These are phyloP conservation scores for Ernsta delagoae DNA, from an alignment of 2,888 invertebrate genomes.

Conservation along the genomic window DNA sequence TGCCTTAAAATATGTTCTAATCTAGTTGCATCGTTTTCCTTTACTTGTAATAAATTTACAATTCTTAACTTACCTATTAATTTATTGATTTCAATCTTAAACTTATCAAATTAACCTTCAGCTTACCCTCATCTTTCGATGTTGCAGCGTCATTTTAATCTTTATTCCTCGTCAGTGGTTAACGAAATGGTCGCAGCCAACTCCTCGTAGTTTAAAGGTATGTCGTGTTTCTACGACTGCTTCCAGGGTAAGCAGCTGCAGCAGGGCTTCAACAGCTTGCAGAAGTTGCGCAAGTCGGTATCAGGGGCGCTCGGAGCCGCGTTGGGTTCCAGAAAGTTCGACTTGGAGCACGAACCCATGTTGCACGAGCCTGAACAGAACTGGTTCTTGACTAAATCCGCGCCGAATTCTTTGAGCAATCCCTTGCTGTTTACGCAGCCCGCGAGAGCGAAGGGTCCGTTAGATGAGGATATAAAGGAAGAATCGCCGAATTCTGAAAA, in stretches of 20 bases:
- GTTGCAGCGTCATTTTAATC: slow-evolving; percentile 48
- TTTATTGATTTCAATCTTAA: too few species aligned
- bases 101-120: neutral
- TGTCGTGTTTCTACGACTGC: slow-evolving; percentile 83
- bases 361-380: slow-evolving; percentile 85
- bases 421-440: slow-evolving; percentile 72
- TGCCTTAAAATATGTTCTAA: too few species aligned
- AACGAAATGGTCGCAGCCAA: slow-evolving; percentile 45
- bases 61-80: too few species aligned
- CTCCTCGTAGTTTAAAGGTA: slow-evolving; percentile 79
- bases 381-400: slow-evolving; percentile 87
- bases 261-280: slow-evolving; percentile 87
- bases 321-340: slow-evolving; percentile 78
- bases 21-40: too few species aligned
- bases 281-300: slow-evolving; percentile 89
- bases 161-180: slow-evolving; percentile 75
- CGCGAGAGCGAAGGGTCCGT: slow-evolving; percentile 58
- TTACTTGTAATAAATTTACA: too few species aligned
- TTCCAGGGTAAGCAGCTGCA: slow-evolving; percentile 81
- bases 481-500: slow-evolving; percentile 67
- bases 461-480: slow-evolving; percentile 71
- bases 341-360: slow-evolving; percentile 80
- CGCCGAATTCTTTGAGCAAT: slow-evolving; percentile 90
- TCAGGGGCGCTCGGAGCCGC: slow-evolving; percentile 85
- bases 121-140: slow-evolving; percentile 11